Base-by-base conservation (phyloP, 2,888 invertebrate species). In the Zaprionus obscuricornis region DNA sequence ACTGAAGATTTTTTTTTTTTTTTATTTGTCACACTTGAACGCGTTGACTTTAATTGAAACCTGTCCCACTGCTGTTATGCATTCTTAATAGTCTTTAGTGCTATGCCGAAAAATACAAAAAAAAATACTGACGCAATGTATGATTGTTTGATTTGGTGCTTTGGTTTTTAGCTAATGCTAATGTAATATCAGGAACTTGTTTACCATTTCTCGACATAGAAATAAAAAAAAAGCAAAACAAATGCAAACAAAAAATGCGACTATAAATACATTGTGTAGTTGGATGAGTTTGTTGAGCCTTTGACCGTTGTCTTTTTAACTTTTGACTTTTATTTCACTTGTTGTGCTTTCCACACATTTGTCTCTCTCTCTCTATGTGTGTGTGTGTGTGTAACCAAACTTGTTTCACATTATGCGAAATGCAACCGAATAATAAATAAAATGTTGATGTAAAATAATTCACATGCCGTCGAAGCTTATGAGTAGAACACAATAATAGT, bases 301-400 rank as follows among this genome's bases (percentile, higher is more conserved):
- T 51, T 74, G 42, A 66, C 54, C 52, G 40, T 51, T 34, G 51
- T 50, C 63, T 52, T 51, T n/a, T 46, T 58, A 70, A 64, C 74
- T 54, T 76, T 77, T 74, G 82, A 77, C 76, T 77, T 77, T 77
- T 77, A 78, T n/a, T n/a, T n/a, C n/a, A n/a, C n/a, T n/a, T n/a
- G n/a, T n/a, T n/a, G n/a, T n/a, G n/a, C 74, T 82, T 79, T 69
- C 60, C 49, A 58, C 24, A 22, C 37, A 11, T 11, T 47, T 31
- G 11, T 31, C 1, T 31, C 13, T 31, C 4, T 31, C 13, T 29
- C 3, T 29, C n/a, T n/a, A n/a, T n/a, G n/a, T 29, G 29, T 29
- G 29, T n/a, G n/a, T 29, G 29, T 29, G 29, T 29, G 4, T n/a
- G 29, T 31, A 22, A 18, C 31, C 31, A 71, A 85, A 85, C 79